Percentiles rank a stretch among this genome's conserved stretches.
phyloP scores from a whole-genome alignment of 64 coral and sea anemone genomes.

The Cladopsammia gracilis region DNA sequence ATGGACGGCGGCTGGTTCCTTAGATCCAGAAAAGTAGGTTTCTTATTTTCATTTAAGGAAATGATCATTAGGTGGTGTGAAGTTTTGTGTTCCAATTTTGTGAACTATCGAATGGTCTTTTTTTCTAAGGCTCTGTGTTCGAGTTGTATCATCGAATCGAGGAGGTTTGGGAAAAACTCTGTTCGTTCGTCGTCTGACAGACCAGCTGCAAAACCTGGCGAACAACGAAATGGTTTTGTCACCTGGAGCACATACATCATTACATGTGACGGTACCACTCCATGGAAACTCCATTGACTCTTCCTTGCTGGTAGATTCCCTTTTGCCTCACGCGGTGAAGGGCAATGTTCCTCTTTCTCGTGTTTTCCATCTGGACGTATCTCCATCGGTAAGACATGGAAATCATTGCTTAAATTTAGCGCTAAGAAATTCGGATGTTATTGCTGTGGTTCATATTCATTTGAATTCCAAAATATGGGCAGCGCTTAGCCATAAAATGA shows the following conservation, averaged over 20 bases:
- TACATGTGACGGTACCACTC: conserved; percentile 78
- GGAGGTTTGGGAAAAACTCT: conserved; percentile 83
- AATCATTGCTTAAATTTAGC: no score
- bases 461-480: no score
- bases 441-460: no score
- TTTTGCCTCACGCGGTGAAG: conserved; percentile 65
- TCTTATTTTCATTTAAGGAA: neutral
- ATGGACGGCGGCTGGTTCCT: conserved; percentile 75
- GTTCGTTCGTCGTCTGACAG: conserved; percentile 66
- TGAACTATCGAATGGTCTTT: neutral
- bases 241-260: neutral
- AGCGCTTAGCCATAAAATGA: no score
- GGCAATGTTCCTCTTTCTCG: conserved; percentile 86
- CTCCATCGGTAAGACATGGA: conserved; percentile 79
- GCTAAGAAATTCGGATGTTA: no score
- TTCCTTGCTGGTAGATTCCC: conserved; percentile 46
- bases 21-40: conserved; percentile 81
- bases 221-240: conserved; percentile 68
- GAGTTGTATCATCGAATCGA: conserved; percentile 74
- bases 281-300: conserved; percentile 85
- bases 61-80: no score
- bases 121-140: conserved; percentile 67
- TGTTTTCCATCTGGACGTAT: conserved; percentile 92
- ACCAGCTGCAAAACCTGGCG: conserved; percentile 53
- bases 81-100: no score